These are phyloP conservation scores for Chaetodon trifasciatus DNA, from an alignment of 2,797 vertebrate genomes.

Conservation along the genomic window DNA sequence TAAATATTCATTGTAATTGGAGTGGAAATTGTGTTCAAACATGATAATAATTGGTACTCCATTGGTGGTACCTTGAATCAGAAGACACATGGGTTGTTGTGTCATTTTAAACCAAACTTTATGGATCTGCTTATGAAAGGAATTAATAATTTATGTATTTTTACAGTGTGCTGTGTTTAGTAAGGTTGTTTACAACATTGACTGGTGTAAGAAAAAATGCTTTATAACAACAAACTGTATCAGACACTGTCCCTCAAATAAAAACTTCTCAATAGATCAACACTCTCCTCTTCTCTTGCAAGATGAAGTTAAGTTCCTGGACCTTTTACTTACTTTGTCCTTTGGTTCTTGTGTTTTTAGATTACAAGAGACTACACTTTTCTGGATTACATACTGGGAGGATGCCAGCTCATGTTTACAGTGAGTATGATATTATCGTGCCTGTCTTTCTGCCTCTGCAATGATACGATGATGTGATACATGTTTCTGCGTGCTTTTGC, in stretches of 20 bases:
- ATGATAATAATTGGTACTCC: constrained; percentile 50
- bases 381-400: constrained; percentile 98
- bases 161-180: neutral
- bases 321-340: constrained; percentile 2
- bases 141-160: neutral
- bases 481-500: constrained; percentile 28
- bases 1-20: constrained; percentile 73
- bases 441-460: constrained; percentile 24
- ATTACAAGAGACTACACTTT: constrained; percentile 96
- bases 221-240: neutral
- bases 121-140: neutral
- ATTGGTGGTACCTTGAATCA: constrained; percentile 28
- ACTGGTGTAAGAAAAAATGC: neutral
- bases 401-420: constrained; percentile 98
- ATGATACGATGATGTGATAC: constrained; percentile 49
- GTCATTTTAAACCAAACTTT: constrained; percentile 35
- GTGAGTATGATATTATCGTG: constrained; percentile 86
- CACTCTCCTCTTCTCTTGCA: neutral
- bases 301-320: neutral
- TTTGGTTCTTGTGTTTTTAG: constrained; percentile 79
- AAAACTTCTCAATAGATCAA: neutral
- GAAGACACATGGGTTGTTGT: constrained; percentile 3
- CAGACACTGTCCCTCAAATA: neutral
- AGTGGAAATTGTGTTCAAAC: constrained; percentile 62
- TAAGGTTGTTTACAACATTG: neutral